Conservation (phyloP, 2,888 invertebrate genomes). For the Kuschelorhynchus macadamiae region DNA sequence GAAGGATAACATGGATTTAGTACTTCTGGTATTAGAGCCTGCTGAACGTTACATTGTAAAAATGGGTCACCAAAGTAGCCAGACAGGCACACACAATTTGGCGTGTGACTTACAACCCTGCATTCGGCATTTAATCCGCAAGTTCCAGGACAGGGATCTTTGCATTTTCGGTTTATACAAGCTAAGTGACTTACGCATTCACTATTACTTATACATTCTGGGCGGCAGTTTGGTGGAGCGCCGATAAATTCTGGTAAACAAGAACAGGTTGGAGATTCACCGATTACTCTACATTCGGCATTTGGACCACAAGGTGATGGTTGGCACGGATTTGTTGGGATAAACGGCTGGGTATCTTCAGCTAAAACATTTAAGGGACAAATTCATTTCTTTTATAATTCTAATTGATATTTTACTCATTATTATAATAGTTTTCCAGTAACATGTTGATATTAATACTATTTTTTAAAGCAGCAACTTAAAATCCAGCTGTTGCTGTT, state of each 20-base stretch:
- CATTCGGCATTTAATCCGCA: constrained; percentile 73
- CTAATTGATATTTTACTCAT: too few species aligned
- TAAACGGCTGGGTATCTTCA: constrained; percentile 53
- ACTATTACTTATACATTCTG: constrained; percentile 83
- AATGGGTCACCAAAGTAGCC: constrained; percentile 75
- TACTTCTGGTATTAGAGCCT: constrained; percentile 59
- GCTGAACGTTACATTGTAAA: constrained; percentile 66
- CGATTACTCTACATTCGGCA: constrained; percentile 77
- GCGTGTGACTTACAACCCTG: constrained; percentile 72
- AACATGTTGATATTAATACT: too few species aligned
- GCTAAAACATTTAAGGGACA: constrained; percentile 45
- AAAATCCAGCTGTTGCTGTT: too few species aligned
- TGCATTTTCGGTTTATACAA: constrained; percentile 82
- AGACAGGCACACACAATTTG: constrained; percentile 72
- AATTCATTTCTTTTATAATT: too few species aligned
- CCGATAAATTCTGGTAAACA: constrained; percentile 82
- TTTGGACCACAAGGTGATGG: constrained; percentile 75
- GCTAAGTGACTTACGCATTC: constrained; percentile 79
- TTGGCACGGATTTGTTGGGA: constrained; percentile 69
- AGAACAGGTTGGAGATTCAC: constrained; percentile 76
- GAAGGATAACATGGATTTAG: constrained; percentile 77
- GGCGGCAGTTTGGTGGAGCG: constrained; percentile 85
- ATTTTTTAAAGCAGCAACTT: too few species aligned
- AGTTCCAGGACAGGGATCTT: constrained; percentile 75
- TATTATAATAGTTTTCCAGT: too few species aligned